Evolutionary conservation across 2,797 vertebrate genomes (phyloP).

Genomic region (Microctenopoma lineatum): DNA sequence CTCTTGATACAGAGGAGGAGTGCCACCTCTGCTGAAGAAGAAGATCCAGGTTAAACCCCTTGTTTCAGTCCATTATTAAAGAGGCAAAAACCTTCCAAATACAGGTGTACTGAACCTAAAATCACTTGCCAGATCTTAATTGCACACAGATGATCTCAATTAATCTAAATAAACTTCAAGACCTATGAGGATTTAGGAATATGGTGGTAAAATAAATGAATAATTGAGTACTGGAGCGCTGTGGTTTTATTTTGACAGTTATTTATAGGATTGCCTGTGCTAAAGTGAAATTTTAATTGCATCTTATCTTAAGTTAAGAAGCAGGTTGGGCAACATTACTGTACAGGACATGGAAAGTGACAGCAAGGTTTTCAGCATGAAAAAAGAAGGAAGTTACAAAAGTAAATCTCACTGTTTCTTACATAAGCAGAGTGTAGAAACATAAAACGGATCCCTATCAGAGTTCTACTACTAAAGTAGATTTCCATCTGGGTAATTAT

Average conservation of each 20-base stretch:
- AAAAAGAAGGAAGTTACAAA: conserved; percentile 7
- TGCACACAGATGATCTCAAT: neutral
- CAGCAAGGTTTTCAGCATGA: neutral
- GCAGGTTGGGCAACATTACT: neutral
- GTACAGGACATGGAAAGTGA: neutral
- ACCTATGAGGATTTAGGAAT: neutral
- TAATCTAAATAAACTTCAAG: neutral
- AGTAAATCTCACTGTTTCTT: conserved; percentile 5
- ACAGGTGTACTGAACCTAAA: neutral
- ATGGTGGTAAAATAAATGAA: neutral
- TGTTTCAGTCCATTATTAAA: conserved; percentile 25
- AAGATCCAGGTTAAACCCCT: neutral
- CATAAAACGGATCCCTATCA: conserved; percentile 14
- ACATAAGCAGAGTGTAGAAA: conserved; percentile 20
- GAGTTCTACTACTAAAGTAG: conserved; percentile 18
- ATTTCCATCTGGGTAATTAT: conserved; percentile 14
- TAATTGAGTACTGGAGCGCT: neutral
- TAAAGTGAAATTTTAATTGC: neutral
- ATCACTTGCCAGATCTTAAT: neutral
- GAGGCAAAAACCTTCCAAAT: neutral
- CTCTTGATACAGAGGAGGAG: conserved; percentile 14
- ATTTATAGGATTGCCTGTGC: neutral
- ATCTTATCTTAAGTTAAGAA: neutral
- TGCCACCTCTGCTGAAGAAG: conserved; percentile 23
- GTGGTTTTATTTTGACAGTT: neutral